These are phyloP conservation scores for Glyphotaelius pellucidus DNA, from an alignment of 2,888 invertebrate species.

Conservation along the genomic window DNA sequence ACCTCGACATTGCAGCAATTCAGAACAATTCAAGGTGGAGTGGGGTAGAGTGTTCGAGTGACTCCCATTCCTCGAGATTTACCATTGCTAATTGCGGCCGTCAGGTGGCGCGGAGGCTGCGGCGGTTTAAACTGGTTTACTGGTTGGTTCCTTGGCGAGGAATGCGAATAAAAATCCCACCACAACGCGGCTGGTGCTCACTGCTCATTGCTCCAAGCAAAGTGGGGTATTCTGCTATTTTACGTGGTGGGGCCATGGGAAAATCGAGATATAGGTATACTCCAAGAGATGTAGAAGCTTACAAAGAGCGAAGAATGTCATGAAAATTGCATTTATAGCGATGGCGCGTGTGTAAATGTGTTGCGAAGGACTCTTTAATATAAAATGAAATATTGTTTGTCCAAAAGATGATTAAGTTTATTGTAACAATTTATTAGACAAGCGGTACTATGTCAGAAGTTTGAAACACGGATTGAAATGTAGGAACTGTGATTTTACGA, in stretches of 20 bases:
- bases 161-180: constrained; percentile 44
- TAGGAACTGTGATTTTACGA: no score
- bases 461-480: no score
- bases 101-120: constrained; percentile 25
- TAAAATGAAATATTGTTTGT: no score
- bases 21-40: not conserved
- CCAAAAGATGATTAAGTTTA: no score
- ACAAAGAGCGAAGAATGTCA: not conserved
- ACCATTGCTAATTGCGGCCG: constrained; percentile 43
- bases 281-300: not conserved
- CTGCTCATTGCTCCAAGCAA: not conserved
- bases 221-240: constrained; percentile 10
- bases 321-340: not conserved
- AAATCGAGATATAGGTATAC: not conserved
- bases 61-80: constrained; percentile 30
- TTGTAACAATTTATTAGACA: no score
- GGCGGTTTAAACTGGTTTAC: constrained; percentile 41
- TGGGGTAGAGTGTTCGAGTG: not conserved
- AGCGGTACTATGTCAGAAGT: no score
- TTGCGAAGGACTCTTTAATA: no score
- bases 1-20: not conserved
- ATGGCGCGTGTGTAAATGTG: no score
- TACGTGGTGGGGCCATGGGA: not conserved
- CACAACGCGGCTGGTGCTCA: constrained; percentile 7
- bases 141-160: constrained; percentile 15